These are phyloP conservation scores for Bubo blakistoni DNA, from an alignment of 2,113 vertebrate species.

Conservation along the genomic window DNA sequence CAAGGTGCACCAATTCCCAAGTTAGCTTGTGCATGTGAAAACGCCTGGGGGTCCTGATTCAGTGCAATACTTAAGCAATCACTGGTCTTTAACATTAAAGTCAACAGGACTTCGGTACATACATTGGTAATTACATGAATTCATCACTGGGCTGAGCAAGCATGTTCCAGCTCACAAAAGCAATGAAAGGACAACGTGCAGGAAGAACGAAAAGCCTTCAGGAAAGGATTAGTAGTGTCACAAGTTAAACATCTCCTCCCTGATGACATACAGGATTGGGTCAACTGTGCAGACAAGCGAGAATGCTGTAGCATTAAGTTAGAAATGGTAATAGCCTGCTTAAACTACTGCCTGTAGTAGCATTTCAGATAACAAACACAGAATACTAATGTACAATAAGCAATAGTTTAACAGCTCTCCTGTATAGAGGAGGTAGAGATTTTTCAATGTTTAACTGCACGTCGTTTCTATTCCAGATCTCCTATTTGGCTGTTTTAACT, in stretches of 20 bases:
- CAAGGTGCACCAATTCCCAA: not conserved
- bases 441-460: not conserved
- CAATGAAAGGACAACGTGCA: constrained; percentile 42
- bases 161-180: constrained; percentile 57
- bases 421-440: not conserved
- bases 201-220: constrained; percentile 66
- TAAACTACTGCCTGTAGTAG: not conserved
- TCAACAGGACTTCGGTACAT: constrained; percentile 35
- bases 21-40: not conserved
- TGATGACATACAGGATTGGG: constrained; percentile 60
- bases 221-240: constrained; percentile 64
- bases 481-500: not conserved
- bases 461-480: not conserved
- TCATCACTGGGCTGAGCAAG: constrained; percentile 53
- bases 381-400: not conserved
- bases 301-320: not conserved
- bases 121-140: constrained; percentile 41
- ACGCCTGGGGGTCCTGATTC: constrained; percentile 30
- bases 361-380: not conserved
- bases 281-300: constrained; percentile 55
- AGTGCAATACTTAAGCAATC: constrained; percentile 45
- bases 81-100: constrained; percentile 23
- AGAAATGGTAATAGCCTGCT: not conserved
- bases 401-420: not conserved
- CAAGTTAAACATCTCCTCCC: constrained; percentile 66